Base-by-base conservation (phyloP, 1,140 invertebrate genomes). In the Calosoma granatense region DNA sequence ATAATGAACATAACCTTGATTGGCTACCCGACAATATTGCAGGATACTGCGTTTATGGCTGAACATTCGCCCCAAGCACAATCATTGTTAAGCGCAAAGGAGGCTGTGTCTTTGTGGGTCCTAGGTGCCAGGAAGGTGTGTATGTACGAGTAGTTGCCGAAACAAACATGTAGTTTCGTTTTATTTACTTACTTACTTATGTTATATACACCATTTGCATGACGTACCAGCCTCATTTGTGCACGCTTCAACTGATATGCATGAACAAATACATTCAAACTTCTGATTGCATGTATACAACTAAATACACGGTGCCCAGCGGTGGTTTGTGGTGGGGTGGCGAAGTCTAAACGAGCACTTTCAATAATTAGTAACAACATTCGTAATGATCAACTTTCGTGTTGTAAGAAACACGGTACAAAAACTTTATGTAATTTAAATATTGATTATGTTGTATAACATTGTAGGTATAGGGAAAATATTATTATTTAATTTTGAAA, bases 41-140 rank as follows among this genome's bases (percentile, higher is more conserved):
- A 76, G 80, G 26, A 36, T 36, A 36, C 26, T 36, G 26, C 26
- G 26, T 36, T 36, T 36, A 36, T 36, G 26, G 26, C n/a, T n/a
- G 26, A 36, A 36, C n/a, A n/a, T n/a, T n/a, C n/a, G n/a, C 26
- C 26, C 26, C 26, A 36, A 36, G 26, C 26, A 78, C 78, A 85
- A 80, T 82, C 81, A 79, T 86, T 89, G 78, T 84, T 90, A 78
- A 88, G 85, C 76, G 86, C 85, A 80, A 86, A 88, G 81, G 87
- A 90, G 81, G 88, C 88, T 80, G 84, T 90, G 81, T 87, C 87
- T 77, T 85, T 90, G 73, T 90, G 86, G 86, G 84, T 88, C 74
- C 84, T 89, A 81, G 86, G 85, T 80, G 85, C 86, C 77, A 81
- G 87, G 79, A 89, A 90, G 88, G 87, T 90, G 26, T 36, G 82